phyloP scores from a whole-genome alignment of 2,113 vertebrate genomes.

The Turnix velox region DNA sequence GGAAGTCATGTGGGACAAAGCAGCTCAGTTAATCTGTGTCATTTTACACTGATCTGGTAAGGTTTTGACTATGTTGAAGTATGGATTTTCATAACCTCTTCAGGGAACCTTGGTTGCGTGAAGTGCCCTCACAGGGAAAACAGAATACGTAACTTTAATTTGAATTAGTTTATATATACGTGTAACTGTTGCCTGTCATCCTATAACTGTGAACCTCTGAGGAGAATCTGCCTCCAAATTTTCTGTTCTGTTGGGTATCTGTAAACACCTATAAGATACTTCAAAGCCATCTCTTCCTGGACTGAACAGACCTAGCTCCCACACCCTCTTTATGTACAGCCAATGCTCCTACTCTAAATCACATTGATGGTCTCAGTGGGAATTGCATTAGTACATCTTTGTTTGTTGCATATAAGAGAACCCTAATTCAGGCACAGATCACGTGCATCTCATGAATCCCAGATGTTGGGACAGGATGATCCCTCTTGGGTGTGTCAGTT shows the following conservation, averaged over 20 bases:
- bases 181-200: background rate
- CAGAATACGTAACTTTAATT: background rate
- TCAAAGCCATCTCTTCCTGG: background rate
- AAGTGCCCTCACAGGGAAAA: background rate
- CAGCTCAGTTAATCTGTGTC: background rate
- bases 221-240: background rate
- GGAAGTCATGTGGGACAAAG: background rate
- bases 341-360: background rate
- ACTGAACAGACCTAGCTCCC: background rate
- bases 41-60: no score
- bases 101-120: background rate
- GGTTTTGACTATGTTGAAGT: background rate
- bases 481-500: no score
- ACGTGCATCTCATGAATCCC: background rate
- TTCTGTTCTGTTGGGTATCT: background rate
- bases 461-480: background rate
- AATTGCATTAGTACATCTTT: accelerated
- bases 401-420: background rate
- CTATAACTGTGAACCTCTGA: background rate
- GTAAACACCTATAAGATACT: accelerated
- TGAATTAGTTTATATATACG: background rate
- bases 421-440: no score
- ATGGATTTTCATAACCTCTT: background rate
- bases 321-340: background rate
- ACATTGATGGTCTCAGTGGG: accelerated